A percentile compares a stretch with the other conserved stretches of the same genome.
These are phyloP conservation scores for Eurystomus glaucurus DNA, from an alignment of 2,797 vertebrate species.

Conservation along the genomic window DNA sequence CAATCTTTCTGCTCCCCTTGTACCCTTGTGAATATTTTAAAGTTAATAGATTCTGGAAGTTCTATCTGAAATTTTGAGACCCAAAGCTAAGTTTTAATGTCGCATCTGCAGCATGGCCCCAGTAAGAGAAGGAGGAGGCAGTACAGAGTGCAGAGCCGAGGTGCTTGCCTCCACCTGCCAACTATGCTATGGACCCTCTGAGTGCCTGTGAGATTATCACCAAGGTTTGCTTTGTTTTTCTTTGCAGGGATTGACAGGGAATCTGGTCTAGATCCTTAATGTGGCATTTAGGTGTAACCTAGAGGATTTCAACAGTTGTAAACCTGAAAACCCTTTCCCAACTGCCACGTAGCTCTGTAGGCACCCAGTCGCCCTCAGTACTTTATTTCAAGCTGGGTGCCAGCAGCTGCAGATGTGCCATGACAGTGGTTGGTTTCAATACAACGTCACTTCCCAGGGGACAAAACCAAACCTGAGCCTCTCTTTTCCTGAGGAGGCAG, in stretches of 20 bases:
- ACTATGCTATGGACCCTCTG: neutral
- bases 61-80: neutral
- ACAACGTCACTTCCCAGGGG: too few relatives aligned
- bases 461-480: neutral
- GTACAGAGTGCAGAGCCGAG: neutral
- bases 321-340: neutral
- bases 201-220: neutral
- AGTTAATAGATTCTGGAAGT: neutral
- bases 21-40: neutral
- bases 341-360: rapidly evolving
- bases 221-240: neutral
- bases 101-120: rapidly evolving
- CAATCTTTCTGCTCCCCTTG: neutral
- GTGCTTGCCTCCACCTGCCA: neutral
- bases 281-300: neutral
- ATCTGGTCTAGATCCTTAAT: neutral
- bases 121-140: neutral
- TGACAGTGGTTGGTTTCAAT: rapidly evolving
- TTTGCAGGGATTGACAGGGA: rapidly evolving
- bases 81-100: neutral
- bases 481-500: neutral
- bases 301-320: neutral
- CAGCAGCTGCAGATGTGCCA: rapidly evolving
- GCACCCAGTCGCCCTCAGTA: rapidly evolving
- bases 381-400: rapidly evolving